phyloP scores from a whole-genome alignment of 1,140 invertebrate genomes.

The Heliconius eleuchia region DNA sequence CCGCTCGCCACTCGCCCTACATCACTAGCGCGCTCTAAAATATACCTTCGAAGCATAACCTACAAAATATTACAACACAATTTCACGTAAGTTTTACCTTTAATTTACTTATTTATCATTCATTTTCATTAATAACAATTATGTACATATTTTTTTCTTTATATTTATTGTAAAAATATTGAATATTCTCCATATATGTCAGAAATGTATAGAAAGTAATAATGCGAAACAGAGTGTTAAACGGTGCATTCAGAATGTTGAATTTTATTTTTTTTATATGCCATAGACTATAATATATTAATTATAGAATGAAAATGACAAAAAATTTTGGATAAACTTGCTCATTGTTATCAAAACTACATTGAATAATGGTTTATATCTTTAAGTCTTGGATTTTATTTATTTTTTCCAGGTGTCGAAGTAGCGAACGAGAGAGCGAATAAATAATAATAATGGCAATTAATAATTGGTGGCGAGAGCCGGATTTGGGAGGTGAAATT shows the following conservation, averaged over 20 bases:
- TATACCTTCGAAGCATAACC: conserved; percentile 16
- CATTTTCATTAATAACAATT: not conserved
- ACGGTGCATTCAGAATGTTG: not conserved
- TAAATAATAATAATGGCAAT: conserved; percentile 26
- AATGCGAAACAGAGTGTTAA: conserved; percentile 10
- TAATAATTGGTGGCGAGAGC: conserved; percentile 37
- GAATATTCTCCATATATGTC: not conserved
- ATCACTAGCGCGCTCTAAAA: conserved; percentile 16
- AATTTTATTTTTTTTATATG: not conserved
- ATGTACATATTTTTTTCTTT: not conserved
- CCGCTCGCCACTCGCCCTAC: conserved; percentile 15
- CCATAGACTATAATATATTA: not conserved
- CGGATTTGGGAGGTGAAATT: conserved; percentile 35
- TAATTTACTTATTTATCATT: not conserved
- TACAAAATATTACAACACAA: conserved; percentile 4
- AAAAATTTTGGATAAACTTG: not conserved
- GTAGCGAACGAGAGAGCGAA: not conserved
- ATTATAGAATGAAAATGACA: not conserved
- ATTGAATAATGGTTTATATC: not conserved
- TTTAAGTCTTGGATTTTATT: not conserved
- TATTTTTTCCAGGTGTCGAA: not conserved
- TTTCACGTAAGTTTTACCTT: conserved; percentile 6
- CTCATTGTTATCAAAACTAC: not conserved
- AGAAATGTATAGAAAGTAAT: conserved; percentile 11
- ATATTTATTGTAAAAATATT: not conserved